Evolutionary conservation across 2,797 vertebrate genomes (phyloP).

Genomic region (Diplodus sargus): DNA sequence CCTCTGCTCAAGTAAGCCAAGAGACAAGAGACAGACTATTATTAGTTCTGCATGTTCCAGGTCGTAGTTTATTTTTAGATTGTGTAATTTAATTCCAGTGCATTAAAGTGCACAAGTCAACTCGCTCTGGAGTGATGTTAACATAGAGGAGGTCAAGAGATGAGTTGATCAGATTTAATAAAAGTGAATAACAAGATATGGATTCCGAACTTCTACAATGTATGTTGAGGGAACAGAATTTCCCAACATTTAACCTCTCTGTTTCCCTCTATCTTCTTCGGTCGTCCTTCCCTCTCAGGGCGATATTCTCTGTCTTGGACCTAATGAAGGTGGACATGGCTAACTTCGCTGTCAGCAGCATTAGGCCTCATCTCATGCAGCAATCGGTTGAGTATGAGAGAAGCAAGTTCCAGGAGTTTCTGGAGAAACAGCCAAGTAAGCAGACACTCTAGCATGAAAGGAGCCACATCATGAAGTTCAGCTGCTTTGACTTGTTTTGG

Average conservation of each 20-base stretch:
- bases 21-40: not conserved
- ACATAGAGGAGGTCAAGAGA: not conserved
- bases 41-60: slow-evolving; percentile 6
- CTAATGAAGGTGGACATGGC: slow-evolving; percentile 99
- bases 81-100: slow-evolving; percentile 29
- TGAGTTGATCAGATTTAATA: not conserved
- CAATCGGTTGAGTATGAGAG: slow-evolving; percentile 97
- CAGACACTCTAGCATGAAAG: slow-evolving; percentile 16
- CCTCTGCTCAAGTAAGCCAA: slow-evolving; percentile 91
- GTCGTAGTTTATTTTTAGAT: slow-evolving; percentile 42
- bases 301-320: slow-evolving; percentile 94
- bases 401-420: slow-evolving; percentile 95
- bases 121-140: not conserved
- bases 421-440: slow-evolving; percentile 97
- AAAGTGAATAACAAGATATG: slow-evolving; percentile 1
- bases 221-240: not conserved
- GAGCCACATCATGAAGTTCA: not conserved
- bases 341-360: slow-evolving; percentile 94
- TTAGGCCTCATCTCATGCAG: slow-evolving; percentile 95
- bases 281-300: slow-evolving; percentile 79
- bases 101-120: slow-evolving; percentile 14
- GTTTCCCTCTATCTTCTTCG: not conserved
- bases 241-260: not conserved
- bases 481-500: not conserved
- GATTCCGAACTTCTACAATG: not conserved